Percentiles rank a stretch among this genome's conserved stretches.
These are phyloP conservation scores for Rhopalosiphum maidis DNA, from an alignment of 1,140 invertebrate genomes.

Conservation along the genomic window DNA sequence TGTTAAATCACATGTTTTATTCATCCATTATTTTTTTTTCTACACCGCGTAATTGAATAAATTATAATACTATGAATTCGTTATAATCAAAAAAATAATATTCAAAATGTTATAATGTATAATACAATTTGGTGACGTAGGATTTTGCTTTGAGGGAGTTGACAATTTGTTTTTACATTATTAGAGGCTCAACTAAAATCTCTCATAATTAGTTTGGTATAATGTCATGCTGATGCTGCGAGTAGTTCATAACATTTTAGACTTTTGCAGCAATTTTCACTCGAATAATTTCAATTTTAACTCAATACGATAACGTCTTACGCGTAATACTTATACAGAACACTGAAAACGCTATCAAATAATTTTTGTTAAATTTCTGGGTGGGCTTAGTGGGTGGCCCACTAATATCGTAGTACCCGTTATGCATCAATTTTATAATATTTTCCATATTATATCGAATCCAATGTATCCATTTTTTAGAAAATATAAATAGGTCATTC, in stretches of 20 bases:
- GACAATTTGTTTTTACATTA: no score
- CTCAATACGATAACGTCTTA: no score
- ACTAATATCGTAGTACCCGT: background rate
- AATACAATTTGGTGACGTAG: background rate
- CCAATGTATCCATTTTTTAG: background rate
- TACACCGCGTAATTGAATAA: background rate
- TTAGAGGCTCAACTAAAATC: no score
- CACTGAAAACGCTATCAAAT: no score
- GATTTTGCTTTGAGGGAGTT: background rate
- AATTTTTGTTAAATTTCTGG: background rate
- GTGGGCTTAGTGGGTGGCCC: no score
- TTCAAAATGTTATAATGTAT: background rate
- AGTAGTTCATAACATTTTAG: background rate
- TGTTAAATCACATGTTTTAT: background rate
- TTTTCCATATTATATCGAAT: background rate
- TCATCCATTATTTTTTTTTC: background rate
- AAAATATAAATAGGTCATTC: background rate
- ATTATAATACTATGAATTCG: background rate
- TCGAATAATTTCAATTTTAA: no score
- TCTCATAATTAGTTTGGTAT: background rate
- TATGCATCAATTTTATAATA: background rate
- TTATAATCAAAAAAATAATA: background rate
- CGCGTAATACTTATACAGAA: no score
- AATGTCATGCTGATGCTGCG: background rate
- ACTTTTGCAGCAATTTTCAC: no score